Percentiles rank a stretch among this genome's conserved stretches.
These are phyloP conservation scores for Gnathonemus longibarbis DNA, from an alignment of 2,113 vertebrate species.

Conservation along the genomic window DNA sequence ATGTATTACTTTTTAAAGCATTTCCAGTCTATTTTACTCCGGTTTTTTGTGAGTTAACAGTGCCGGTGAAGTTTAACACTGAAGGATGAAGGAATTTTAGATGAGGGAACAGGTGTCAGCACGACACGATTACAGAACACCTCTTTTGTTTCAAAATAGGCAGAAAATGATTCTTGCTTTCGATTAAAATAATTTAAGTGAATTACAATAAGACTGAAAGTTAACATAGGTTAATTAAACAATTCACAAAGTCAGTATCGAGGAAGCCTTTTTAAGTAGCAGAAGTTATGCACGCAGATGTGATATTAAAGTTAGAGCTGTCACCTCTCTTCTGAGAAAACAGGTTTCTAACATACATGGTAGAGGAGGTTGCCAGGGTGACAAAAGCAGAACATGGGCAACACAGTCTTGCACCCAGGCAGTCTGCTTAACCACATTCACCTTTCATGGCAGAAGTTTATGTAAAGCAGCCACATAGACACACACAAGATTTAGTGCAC, in stretches of 20 bases:
- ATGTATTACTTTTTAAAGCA: background rate
- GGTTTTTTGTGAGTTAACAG: background rate
- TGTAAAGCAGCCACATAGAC: conserved; percentile 16
- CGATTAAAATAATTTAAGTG: background rate
- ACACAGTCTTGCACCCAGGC: background rate
- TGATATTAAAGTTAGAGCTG: background rate
- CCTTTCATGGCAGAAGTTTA: background rate
- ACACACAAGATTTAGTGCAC: background rate
- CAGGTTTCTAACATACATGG: background rate
- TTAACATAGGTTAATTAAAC: background rate
- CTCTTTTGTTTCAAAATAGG: background rate
- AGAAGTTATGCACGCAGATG: background rate
- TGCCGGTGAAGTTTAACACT: background rate
- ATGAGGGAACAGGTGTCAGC: background rate
- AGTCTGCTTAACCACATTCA: background rate
- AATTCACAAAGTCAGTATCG: background rate
- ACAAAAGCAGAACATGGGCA: background rate
- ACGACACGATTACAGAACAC: background rate
- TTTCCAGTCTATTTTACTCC: background rate
- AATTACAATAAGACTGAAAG: background rate
- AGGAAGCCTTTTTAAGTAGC: background rate
- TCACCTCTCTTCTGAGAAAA: conserved; percentile 3
- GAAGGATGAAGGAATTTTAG: background rate
- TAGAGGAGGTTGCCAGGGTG: background rate
- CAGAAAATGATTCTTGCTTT: background rate